A percentile compares a stretch with the other conserved stretches of the same genome.
These are phyloP conservation scores for Brachionichthys hirsutus DNA, from an alignment of 2,113 vertebrate genomes.

Conservation along the genomic window DNA sequence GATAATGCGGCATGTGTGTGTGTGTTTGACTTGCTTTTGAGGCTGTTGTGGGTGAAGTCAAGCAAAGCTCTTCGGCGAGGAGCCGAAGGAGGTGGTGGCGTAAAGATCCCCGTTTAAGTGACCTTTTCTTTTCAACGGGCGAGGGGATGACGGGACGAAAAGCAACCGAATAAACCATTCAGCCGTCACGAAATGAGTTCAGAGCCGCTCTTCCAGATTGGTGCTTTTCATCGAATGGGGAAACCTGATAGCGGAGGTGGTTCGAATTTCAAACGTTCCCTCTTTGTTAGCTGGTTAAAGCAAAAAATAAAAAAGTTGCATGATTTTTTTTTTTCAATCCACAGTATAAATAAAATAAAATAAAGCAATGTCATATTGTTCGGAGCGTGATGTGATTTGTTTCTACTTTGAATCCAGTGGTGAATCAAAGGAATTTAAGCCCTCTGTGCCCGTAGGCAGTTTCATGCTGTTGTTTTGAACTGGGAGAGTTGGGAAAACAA, in stretches of 20 bases:
- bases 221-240: conserved; percentile 36
- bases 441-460: conserved; percentile 37
- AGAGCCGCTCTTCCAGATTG: conserved; percentile 26
- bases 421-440: conserved; percentile 46
- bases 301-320: conserved; percentile 17
- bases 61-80: conserved; percentile 24
- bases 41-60: conserved; percentile 48
- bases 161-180: conserved; percentile 47
- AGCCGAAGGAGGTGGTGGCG: conserved; percentile 56
- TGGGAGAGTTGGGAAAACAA: conserved; percentile 39
- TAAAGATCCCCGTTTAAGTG: conserved; percentile 48
- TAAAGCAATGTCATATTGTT: conserved; percentile 45
- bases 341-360: conserved; percentile 1
- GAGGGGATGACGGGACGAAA: conserved; percentile 43
- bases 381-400: conserved; percentile 27
- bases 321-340: conserved; percentile 28
- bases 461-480: conserved; percentile 43
- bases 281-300: conserved; percentile 42
- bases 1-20: conserved; percentile 29
- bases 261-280: conserved; percentile 46
- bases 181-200: conserved; percentile 39
- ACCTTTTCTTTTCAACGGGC: conserved; percentile 35
- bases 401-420: conserved; percentile 17
- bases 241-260: conserved; percentile 50
- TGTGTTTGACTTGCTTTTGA: conserved; percentile 41